These are phyloP conservation scores for Plodia interpunctella DNA, from an alignment of 1,140 invertebrate species.

Conservation along the genomic window DNA sequence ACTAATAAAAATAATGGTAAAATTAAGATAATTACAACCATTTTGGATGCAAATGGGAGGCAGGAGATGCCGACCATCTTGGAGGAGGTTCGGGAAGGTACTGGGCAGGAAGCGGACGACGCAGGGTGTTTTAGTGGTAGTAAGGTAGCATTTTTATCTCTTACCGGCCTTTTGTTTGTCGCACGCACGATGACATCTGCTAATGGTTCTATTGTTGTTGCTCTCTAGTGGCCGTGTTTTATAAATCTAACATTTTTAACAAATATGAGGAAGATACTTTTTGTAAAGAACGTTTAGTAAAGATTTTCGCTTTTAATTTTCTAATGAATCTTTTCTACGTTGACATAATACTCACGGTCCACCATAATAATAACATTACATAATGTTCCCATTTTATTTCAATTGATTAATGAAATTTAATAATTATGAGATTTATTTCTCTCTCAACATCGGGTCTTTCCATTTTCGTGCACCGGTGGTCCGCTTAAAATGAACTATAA, in stretches of 20 bases:
- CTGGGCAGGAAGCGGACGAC: slow-evolving; percentile 58
- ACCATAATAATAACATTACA: no score
- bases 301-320: no score
- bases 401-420: no score
- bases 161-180: slow-evolving; percentile 64
- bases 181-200: slow-evolving; percentile 69
- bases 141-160: slow-evolving; percentile 59
- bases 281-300: no score
- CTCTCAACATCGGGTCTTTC: no score
- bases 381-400: no score
- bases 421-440: no score
- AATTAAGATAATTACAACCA: slow-evolving; percentile 44
- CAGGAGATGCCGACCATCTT: slow-evolving; percentile 51
- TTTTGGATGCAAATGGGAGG: slow-evolving; percentile 32
- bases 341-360: no score
- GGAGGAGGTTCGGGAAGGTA: slow-evolving; percentile 26
- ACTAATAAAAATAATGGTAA: slow-evolving; percentile 23
- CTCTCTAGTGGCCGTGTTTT: slow-evolving; percentile 34
- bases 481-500: no score
- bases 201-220: slow-evolving; percentile 69
- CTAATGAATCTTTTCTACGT: no score
- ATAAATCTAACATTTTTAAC: not conserved
- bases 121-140: slow-evolving; percentile 31
- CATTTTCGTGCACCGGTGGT: no score
- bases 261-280: no score